Base-by-base conservation (phyloP, 2,888 invertebrate genomes). In the Macroteleia sp. region DNA sequence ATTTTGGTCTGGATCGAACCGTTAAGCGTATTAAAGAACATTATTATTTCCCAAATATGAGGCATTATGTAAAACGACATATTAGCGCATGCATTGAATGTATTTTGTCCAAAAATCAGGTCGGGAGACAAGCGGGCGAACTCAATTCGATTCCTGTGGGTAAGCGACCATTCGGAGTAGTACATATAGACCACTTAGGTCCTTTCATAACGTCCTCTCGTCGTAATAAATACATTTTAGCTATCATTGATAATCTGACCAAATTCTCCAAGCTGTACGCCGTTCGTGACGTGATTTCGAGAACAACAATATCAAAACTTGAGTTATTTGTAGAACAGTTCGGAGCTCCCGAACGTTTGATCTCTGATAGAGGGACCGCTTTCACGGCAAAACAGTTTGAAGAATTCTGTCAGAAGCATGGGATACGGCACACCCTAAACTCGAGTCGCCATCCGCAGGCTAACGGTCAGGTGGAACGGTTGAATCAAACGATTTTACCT, bases 391-490 rank as follows among this genome's bases (percentile, higher is more conserved):
- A 25, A 25, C 25, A 25, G 6, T 25, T 25, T 25, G 25, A 25
- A 25, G 4, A 25, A 6, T 25, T 25, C 6, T 25, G 25, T 3
- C 3, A 25, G 6, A 25, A 5, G 25, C 25, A 25, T 25, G 25
- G 25, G 3, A 25, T 25, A 5, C 25, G 6, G 25, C 25, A 25
- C 6, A 25, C 6, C 6, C 6, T 25, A 25, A 25, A 25, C 6
- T 25, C 25, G 25, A 3, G 25, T 25, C 25, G 6, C 6, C 6
- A 25, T 25, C 73, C 77, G 0, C 73, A 62, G 10, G 77, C 73
- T 2, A 78, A 74, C 22, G 78, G 74, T 0, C 14, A 50, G 17
- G 36, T 78, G 0, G 25, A 25, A 6, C 25, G 25, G 25, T 6
- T 25, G 25, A 25, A 25, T 25, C 25, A 25, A 25, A 25, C 39